These are phyloP conservation scores for Tiliqua scincoides DNA, from an alignment of 2,113 vertebrate genomes.

Conservation along the genomic window DNA sequence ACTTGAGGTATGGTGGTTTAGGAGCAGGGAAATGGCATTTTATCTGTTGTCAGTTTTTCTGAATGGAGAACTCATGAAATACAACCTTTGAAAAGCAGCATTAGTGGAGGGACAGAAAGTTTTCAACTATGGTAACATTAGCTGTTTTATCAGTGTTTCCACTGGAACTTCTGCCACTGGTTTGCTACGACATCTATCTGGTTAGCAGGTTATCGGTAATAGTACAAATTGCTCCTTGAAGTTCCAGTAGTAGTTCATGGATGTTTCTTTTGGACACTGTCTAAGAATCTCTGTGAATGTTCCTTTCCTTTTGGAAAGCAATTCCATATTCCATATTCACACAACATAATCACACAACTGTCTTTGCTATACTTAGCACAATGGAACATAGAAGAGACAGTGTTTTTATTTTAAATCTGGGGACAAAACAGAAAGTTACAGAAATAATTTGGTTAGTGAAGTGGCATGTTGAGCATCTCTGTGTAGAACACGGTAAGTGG, in stretches of 20 bases:
- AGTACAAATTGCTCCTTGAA: background rate
- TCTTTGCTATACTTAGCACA: background rate
- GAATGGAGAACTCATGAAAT: conserved; percentile 41
- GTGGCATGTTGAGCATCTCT: conserved; percentile 42
- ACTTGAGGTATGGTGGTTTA: conserved; percentile 36
- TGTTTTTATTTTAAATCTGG: background rate
- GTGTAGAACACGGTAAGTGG: conserved; percentile 33
- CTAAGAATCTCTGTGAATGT: background rate
- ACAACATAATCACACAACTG: too few relatives aligned
- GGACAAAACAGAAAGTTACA: background rate
- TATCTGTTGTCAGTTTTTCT: background rate
- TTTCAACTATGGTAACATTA: conserved; percentile 24
- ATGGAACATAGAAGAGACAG: background rate
- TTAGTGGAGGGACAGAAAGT: conserved; percentile 13
- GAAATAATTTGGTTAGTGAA: conserved; percentile 26
- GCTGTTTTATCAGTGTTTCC: conserved; percentile 5
- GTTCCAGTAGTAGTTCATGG: background rate
- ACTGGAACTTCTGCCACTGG: background rate
- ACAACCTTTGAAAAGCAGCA: conserved; percentile 12
- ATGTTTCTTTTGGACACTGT: background rate
- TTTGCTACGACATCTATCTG: background rate
- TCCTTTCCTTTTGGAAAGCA: background rate
- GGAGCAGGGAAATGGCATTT: background rate
- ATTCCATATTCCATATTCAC: background rate
- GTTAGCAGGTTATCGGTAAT: background rate